A percentile compares a stretch with the other conserved stretches of the same genome.
Evolutionary conservation across 2,113 vertebrate genomes (phyloP).

Genomic region (Aythya baeri): DNA sequence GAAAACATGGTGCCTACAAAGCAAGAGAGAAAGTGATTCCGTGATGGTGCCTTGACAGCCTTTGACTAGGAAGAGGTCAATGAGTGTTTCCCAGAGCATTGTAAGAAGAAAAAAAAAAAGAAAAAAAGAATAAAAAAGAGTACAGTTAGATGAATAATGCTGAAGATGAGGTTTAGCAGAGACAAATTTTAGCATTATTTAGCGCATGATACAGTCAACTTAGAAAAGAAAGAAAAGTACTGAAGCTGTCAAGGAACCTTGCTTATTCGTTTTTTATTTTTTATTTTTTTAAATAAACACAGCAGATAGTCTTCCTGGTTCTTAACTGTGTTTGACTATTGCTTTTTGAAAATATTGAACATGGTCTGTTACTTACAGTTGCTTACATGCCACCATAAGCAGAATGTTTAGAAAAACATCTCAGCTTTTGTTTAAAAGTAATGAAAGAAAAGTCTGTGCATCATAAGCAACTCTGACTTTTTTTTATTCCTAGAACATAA

Average conservation of each 20-base stretch:
- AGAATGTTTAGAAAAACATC: neutral
- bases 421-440: neutral
- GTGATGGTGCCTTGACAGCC: neutral
- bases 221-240: neutral
- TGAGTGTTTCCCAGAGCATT: neutral
- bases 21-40: neutral
- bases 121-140: too few species aligned
- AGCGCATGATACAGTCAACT: constrained; percentile 10
- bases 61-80: neutral
- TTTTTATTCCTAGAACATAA: neutral
- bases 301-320: neutral
- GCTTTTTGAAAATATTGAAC: neutral
- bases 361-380: neutral
- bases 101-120: neutral
- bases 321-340: neutral
- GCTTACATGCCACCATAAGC: neutral
- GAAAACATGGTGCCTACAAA: neutral
- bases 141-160: constrained; percentile 22
- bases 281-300: neutral
- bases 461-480: neutral
- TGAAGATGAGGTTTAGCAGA: constrained; percentile 33
- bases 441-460: neutral
- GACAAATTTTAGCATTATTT: neutral
- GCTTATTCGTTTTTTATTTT: neutral
- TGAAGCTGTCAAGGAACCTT: constrained; percentile 19